A percentile compares a stretch with the other conserved stretches of the same genome.
phyloP scores from a whole-genome alignment of 2,113 vertebrate species.

The Ciconia maguari region DNA sequence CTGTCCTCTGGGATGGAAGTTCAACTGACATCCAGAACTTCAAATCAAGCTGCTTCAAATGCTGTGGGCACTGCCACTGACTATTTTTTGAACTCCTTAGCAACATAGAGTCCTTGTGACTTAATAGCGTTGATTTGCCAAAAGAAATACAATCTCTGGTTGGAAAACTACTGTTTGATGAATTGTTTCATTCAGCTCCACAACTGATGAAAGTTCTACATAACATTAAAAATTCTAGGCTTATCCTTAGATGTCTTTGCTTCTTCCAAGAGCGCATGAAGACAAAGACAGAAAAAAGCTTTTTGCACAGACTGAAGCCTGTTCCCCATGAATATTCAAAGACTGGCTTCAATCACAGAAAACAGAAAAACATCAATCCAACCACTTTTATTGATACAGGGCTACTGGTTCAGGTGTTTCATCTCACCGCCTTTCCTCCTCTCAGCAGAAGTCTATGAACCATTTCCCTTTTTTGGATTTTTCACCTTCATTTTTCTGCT shows the following conservation, averaged over 20 bases:
- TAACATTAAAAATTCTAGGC: slow-evolving; percentile 16
- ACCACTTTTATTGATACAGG: background rate
- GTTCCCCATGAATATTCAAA: slow-evolving; percentile 44
- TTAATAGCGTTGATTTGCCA: slow-evolving; percentile 19
- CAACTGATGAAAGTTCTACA: slow-evolving; percentile 4
- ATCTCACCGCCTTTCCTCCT: background rate
- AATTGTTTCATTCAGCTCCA: slow-evolving; percentile 32
- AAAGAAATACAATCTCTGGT: slow-evolving; percentile 8
- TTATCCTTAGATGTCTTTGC: slow-evolving; percentile 17
- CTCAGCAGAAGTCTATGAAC: background rate
- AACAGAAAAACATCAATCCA: slow-evolving; percentile 11
- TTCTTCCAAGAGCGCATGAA: background rate
- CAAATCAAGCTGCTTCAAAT: background rate
- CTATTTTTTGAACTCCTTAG: slow-evolving; percentile 4
- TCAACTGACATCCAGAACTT: slow-evolving; percentile 20
- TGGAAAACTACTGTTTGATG: background rate
- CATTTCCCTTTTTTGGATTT: background rate
- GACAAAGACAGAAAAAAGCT: slow-evolving; percentile 25
- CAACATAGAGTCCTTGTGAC: background rate
- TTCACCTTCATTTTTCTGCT: background rate
- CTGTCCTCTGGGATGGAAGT: background rate
- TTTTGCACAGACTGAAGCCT: slow-evolving; percentile 28
- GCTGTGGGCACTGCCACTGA: background rate
- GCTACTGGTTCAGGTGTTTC: background rate
- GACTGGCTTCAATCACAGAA: background rate